phyloP scores from a whole-genome alignment of 2,888 invertebrate species.

The Ephialtes manifestator region DNA sequence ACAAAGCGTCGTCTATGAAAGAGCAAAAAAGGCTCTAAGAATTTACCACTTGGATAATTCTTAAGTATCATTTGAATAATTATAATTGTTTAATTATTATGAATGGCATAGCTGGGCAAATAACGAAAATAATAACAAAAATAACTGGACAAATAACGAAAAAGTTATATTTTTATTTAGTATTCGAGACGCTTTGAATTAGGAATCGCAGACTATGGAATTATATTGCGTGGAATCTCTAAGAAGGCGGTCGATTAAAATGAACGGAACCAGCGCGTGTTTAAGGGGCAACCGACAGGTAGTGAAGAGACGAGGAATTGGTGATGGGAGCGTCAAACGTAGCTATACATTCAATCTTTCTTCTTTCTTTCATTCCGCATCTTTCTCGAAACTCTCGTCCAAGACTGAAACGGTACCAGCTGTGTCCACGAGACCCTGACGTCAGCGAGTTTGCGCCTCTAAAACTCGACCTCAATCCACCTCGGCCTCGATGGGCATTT shows the following conservation, averaged over 20 bases:
- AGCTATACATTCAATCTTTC: constrained; percentile 10
- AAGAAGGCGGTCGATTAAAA: constrained; percentile 41
- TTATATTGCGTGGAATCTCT: neutral
- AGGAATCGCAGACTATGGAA: neutral
- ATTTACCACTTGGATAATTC: no score
- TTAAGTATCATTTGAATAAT: no score
- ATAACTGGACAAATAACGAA: no score
- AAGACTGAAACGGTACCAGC: constrained; percentile 74
- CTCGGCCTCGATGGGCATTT: constrained; percentile 77
- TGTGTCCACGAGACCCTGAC: constrained; percentile 63
- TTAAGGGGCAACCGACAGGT: neutral
- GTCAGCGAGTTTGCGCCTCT: constrained; percentile 73
- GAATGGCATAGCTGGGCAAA: no score
- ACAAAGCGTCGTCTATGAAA: no score
- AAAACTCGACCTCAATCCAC: constrained; percentile 80
- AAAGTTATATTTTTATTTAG: neutral
- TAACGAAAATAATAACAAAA: no score
- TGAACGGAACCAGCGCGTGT: constrained; percentile 48
- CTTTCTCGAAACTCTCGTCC: constrained; percentile 40
- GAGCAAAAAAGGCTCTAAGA: no score
- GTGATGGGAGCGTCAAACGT: constrained; percentile 9
- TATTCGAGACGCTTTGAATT: neutral
- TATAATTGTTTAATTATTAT: no score
- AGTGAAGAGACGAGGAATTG: constrained; percentile 6
- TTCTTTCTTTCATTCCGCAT: constrained; percentile 24